These are phyloP conservation scores for Bos indicus DNA, from an alignment of 2,113 vertebrate genomes.

Conservation along the genomic window DNA sequence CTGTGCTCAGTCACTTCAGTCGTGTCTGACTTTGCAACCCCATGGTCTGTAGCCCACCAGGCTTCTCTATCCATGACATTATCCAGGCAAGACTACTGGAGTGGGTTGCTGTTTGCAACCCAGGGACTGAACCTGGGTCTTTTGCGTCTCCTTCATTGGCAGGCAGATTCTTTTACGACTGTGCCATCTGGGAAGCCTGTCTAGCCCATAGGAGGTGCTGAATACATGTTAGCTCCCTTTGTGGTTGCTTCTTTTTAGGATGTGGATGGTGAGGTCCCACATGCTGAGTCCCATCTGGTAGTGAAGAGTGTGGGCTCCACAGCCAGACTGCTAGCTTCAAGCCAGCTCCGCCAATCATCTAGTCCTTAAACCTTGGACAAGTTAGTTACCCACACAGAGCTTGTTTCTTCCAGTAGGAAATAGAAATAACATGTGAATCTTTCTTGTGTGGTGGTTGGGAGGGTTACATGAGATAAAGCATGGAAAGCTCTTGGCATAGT, in stretches of 20 bases:
- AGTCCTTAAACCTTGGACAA: neutral
- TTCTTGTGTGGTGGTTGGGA: neutral
- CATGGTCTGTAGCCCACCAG: neutral
- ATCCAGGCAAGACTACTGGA: neutral
- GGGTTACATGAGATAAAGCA: neutral
- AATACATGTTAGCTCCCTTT: neutral
- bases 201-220: neutral
- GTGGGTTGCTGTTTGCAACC: neutral
- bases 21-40: neutral
- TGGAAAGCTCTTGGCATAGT: neutral
- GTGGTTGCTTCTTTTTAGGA: neutral
- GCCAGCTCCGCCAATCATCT: neutral
- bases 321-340: neutral
- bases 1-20: neutral
- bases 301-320: neutral
- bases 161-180: neutral
- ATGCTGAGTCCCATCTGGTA: too few relatives aligned
- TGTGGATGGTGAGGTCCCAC: neutral
- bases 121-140: neutral
- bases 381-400: neutral
- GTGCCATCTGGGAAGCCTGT: neutral
- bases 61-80: neutral
- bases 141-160: neutral
- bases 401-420: neutral
- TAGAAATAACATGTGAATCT: neutral